Base-by-base conservation (phyloP, 1,140 invertebrate genomes). In the Cephus cinctus region DNA sequence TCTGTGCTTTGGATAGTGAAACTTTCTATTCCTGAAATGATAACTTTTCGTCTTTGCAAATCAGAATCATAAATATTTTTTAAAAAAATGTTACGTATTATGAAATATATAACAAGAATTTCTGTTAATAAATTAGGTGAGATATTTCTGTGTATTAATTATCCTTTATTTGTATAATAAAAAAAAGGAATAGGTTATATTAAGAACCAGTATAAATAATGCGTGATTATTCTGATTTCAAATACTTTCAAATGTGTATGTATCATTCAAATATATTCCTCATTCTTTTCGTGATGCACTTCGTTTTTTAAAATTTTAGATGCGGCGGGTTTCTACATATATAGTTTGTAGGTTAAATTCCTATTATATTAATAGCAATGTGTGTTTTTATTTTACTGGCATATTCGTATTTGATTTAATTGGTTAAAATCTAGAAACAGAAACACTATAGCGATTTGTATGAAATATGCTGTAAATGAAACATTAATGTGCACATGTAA, bases 41-140 rank as follows among this genome's bases (percentile, higher is more conserved):
- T n/a, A n/a, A n/a, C n/a, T n/a, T n/a, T n/a, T n/a, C n/a, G n/a
- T n/a, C n/a, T 54, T 44, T 43, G 48, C 32, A 43, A 21, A 47
- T 44, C 16, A 27, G 38, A 43, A 45, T 58, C 12, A 0, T 43
- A 23, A 18, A 4, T 2, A 22, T 25, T 20, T 48, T 3, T 4
- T n/a, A 22, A 15, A 45, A 50, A 42, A 39, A 54, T 54, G 52
- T 46, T 46, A 22, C 18, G 18, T 1, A 43, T 14, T 45, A 8
- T 27, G 3, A 50, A 23, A 21, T 21, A 12, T 14, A 11, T 50
- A 14, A 15, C 32, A 30, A 54, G 19, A 49, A 19, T 21, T 44
- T 20, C 36, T n/a, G 20, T 40, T 6, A 45, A 43, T 14, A 54
- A 38, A 49, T 14, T 43, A 15, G 41, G 52, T 54, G 31, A 21